Base-by-base conservation (phyloP, 2,888 invertebrate species). In the Punctoribates punctum region DNA sequence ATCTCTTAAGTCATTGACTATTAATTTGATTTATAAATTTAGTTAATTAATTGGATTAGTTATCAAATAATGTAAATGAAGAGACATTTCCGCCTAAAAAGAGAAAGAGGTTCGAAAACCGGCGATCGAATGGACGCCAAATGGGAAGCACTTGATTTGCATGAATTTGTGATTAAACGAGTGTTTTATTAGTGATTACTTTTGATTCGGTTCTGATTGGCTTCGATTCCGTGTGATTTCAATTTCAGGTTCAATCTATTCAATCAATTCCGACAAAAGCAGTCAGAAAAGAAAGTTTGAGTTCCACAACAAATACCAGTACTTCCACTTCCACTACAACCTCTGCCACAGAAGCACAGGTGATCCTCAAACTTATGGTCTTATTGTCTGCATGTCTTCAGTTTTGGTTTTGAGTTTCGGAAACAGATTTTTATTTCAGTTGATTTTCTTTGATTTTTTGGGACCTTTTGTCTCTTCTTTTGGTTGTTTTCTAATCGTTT, bases 281-380 rank as follows among this genome's bases (percentile, higher is more conserved):
- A 9, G 48, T 23, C 20, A 72, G 46, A 72, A 46, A 72, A 48
- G 72, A 72, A 29, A 76, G 72, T 60, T 17, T 38, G 20, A 34
- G 20, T 67, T 67, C 29, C 62, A 8, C 65, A 67, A 15, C 20
- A 20, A 67, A 67, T 67, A 67, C 62, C 34, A 62, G 34, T 27
- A 60, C 60, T 60, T 60, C 57, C 23, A 17, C 57, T 65, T 65
- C 65, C 34, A 75, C 74, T 34, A 62, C 74, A 60, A 75, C 74
- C 48, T 77, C 78, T 11, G 78, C 73, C 20, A 76, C 76, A 25
- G 79, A 77, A 29, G 42, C 17, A 72, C 74, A 67, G 23, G 73
- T 46, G 48, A 75, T 42, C 27, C 38, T 1, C n/a, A 67, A 13
- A 67, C 57, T 17, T 76, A 57, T 17, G 70, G 67, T 57, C 29